Evolutionary conservation across 2,888 invertebrate genomes (phyloP).

Genomic region (Campoplex nolae): DNA sequence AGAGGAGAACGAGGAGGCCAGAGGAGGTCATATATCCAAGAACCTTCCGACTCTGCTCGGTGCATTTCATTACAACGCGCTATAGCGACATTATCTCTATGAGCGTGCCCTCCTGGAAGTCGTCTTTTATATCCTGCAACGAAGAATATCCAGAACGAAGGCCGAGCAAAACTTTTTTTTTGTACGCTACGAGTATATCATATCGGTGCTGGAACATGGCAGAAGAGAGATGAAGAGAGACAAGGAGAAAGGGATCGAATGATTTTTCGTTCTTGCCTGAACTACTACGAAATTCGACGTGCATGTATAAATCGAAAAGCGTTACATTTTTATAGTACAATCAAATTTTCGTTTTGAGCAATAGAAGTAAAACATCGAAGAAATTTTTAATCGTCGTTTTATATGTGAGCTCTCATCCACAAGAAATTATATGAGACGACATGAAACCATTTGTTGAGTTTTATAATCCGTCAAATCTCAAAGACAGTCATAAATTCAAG

Average conservation of each 20-base stretch:
- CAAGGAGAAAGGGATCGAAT: no score
- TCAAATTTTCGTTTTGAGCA: not conserved
- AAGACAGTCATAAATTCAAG: not conserved
- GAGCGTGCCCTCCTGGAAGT: constrained; percentile 30
- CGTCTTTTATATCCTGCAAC: constrained; percentile 15
- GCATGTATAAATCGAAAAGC: not conserved
- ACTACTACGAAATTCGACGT: not conserved
- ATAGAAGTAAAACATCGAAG: not conserved
- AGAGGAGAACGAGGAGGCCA: constrained; percentile 70
- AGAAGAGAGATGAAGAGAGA: not conserved
- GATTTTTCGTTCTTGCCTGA: not conserved
- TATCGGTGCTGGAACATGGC: not conserved
- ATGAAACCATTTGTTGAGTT: not conserved
- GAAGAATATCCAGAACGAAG: not conserved
- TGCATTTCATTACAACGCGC: constrained; percentile 63
- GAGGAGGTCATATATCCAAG: constrained; percentile 67
- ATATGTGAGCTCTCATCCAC: not conserved
- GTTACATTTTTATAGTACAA: not conserved
- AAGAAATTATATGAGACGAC: not conserved
- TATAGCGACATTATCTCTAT: constrained; percentile 39
- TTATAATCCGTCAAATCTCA: not conserved
- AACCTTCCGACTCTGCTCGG: constrained; percentile 47
- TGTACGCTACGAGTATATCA: not conserved
- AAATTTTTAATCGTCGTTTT: not conserved
- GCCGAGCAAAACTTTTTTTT: not conserved